Evolutionary conservation across 2,888 invertebrate genomes (phyloP).

Genomic region (Pterobdella sp.): DNA sequence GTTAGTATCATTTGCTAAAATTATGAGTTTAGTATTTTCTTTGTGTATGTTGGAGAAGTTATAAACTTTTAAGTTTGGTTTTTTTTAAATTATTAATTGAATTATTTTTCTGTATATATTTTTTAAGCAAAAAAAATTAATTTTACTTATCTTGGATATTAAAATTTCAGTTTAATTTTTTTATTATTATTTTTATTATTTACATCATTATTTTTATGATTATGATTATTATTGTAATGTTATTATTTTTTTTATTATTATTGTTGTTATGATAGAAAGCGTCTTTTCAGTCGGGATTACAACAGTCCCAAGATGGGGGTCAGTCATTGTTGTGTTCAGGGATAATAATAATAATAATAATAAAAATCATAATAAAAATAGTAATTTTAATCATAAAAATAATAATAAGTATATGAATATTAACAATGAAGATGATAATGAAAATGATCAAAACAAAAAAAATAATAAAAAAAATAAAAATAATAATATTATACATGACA

Average conservation of each 20-base stretch:
- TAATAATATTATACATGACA: constrained; percentile 17
- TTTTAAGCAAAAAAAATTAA: too few species aligned
- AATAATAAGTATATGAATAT: not conserved
- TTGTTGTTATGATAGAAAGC: not conserved
- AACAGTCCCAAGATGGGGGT: too few species aligned
- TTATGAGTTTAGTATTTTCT: too few species aligned
- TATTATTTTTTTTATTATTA: not conserved
- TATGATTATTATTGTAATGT: not conserved
- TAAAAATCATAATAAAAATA: not conserved
- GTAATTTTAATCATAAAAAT: not conserved
- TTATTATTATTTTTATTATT: not conserved
- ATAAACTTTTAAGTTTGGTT: too few species aligned
- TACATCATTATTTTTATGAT: not conserved
- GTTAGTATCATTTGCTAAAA: too few species aligned
- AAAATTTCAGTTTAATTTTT: too few species aligned
- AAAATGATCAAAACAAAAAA: constrained; percentile 3
- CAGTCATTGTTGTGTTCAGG: too few species aligned
- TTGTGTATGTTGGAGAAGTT: too few species aligned
- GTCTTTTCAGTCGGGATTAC: too few species aligned
- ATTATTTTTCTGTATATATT: too few species aligned
- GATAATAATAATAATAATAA: not conserved
- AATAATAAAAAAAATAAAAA: constrained; percentile 15
- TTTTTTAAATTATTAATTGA: too few species aligned
- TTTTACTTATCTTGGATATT: too few species aligned
- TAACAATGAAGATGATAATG: constrained; percentile 9